Conservation (phyloP, 2,888 invertebrate species). For the Eulithis testata region DNA sequence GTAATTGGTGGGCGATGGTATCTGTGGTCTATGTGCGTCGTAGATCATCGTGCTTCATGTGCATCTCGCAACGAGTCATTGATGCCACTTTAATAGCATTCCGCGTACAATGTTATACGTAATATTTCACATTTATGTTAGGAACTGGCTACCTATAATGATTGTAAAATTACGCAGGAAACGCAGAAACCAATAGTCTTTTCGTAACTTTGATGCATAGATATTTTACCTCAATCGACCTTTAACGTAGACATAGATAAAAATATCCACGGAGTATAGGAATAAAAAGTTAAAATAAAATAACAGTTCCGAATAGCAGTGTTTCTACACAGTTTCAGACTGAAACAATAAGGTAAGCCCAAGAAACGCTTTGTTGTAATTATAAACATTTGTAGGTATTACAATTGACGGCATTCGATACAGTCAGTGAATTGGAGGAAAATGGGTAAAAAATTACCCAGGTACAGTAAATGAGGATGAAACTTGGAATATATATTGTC, state of each 20-base stretch:
- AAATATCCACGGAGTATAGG: no score
- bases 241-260: conserved; percentile 8
- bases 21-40: conserved; percentile 5
- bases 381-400: no score
- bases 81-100: conserved; percentile 25
- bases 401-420: no score
- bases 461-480: no score
- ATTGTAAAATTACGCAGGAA: conserved; percentile 25
- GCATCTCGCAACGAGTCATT: conserved; percentile 19
- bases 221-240: conserved; percentile 12
- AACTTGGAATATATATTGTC: no score
- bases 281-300: no score
- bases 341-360: no score
- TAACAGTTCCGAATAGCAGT: no score
- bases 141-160: conserved; percentile 27
- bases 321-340: no score
- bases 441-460: no score
- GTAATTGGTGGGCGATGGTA: not conserved
- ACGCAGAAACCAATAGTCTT: conserved; percentile 17
- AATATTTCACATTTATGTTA: conserved; percentile 28
- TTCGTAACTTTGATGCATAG: conserved; percentile 19
- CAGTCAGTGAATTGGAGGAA: no score
- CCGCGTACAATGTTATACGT: conserved; percentile 20
- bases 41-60: not conserved
- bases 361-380: no score